These are phyloP conservation scores for Enteromius thamalakanensis DNA, from an alignment of 2,797 vertebrate species.

Conservation along the genomic window DNA sequence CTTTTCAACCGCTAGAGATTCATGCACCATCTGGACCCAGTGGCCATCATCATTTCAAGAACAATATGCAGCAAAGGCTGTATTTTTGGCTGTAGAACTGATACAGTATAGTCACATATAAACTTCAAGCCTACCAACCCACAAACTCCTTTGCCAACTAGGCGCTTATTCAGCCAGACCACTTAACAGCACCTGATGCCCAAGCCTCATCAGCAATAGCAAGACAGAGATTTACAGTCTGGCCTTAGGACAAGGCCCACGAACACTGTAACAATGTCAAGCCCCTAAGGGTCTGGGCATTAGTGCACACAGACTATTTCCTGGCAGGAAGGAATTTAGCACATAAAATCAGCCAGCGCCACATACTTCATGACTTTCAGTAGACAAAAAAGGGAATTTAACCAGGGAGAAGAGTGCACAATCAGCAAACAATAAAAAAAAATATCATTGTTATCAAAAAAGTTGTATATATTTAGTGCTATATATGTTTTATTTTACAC, in stretches of 20 bases:
- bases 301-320: conserved; percentile 67
- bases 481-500: neutral
- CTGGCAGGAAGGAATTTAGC: conserved; percentile 79
- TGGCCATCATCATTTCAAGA: conserved; percentile 38
- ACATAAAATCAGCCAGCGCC: conserved; percentile 64
- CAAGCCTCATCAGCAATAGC: conserved; percentile 61
- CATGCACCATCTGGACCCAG: conserved; percentile 33
- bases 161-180: conserved; percentile 32
- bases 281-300: conserved; percentile 56
- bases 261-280: conserved; percentile 70
- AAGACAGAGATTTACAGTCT: conserved; percentile 54
- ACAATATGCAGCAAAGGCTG: neutral
- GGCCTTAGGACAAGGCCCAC: conserved; percentile 59
- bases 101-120: neutral
- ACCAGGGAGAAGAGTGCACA: conserved; percentile 25
- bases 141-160: conserved; percentile 18
- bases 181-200: conserved; percentile 61
- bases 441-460: neutral
- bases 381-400: conserved; percentile 59
- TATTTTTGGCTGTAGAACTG: neutral
- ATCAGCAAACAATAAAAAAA: conserved; percentile 11
- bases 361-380: conserved; percentile 64
- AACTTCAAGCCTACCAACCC: neutral
- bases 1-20: conserved; percentile 51
- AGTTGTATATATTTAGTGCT: neutral